Base-by-base conservation (phyloP, 2,797 vertebrate genomes). In the Mionectes olivaceus region DNA sequence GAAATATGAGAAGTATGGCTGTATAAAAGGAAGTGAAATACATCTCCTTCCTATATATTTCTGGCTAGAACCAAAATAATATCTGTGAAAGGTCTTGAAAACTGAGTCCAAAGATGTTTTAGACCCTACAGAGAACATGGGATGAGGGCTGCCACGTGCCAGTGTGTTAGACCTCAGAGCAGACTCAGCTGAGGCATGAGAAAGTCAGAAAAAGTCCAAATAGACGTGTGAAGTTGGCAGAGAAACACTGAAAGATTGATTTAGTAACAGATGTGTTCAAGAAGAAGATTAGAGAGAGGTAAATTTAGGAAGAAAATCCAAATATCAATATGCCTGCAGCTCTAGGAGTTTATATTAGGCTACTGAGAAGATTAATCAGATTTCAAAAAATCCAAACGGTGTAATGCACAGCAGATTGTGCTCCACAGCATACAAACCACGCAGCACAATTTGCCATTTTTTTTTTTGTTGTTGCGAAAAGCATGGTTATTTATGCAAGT, bases 331-430 rank as follows among this genome's bases (percentile, higher is more conserved):
- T 76, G 83, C 77, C 80, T 95, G 87, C 91, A 87, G 83, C 87
- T 90, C 70, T 73, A 94, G 63, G 87, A 94, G 83, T 96, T 94
- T 95, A 19, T 82, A 80, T 93, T 93, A 86, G 82, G 77, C 80
- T 94, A 81, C 83, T 64, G 85, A 86, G 94, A 88, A 94, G 91
- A 91, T 93, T 95, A 96, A 95, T 96, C 94, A 95, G 85, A 79
- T 94, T 93, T 94, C 70, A 70, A 67, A 43, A 82, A 43, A 35
- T 33, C 27, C 87, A 49, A 57, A 27, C 0, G 9, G 24, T 52
- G 56, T 55, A 65, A 71, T 11, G 35, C 80, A 14, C 4, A 3
- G 90, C 68, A 89, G 70, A 30, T 56, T 69, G 78, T 68, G 21
- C 76, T 91, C 57, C 50, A 19, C 76, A 81, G 78, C 82, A 63